Base-by-base conservation (phyloP, 2,797 vertebrate species). In the Glyptemys insculpta region DNA sequence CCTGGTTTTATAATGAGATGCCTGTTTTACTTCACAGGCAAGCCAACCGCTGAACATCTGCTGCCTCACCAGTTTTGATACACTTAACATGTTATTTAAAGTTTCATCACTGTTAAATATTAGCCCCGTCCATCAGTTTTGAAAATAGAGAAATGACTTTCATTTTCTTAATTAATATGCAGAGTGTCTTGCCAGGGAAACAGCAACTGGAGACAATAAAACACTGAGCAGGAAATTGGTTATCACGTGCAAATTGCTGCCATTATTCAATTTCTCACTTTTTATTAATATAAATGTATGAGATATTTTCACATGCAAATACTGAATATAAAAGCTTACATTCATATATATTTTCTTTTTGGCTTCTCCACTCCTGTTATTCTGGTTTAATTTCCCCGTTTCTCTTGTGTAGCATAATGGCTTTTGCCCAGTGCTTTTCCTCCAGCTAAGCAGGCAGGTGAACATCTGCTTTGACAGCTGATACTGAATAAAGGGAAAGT, bases 1-100 rank as follows among this genome's bases (percentile, higher is more conserved):
- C 85, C 81, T 92, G 91, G 91, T 88, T 96, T 96, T 96, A 81
- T 86, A 94, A 93, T 94, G 81, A 97, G 82, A 78, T 86, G 21
- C 52, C 68, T 21, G 6, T 79, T 81, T 94, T 92, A 92, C 81
- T 96, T 83, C 53, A 62, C 5, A 85, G 41, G 68, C 37, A 53
- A 91, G 54, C 10, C 78, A 91, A 19, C 89, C 90, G 86, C 96
- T 92, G 91, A 95, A 92, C 94, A 93, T 93, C 91, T 96, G 93
- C 56, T 92, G 89, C 88, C 59, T 93, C 90, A 47, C 27, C 72
- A 94, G 78, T 96, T 96, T 91, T 86, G 37, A 44, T 87, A 84
- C 5, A 53, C 68, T 52, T 94, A 76, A 25, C 18, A 8, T 47
- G 7, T 62, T 85, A 54, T 93, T 95, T 93, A 92, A 95, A 92